Base-by-base conservation (phyloP, 2,113 vertebrate genomes). In the Sinosuthora webbiana region DNA sequence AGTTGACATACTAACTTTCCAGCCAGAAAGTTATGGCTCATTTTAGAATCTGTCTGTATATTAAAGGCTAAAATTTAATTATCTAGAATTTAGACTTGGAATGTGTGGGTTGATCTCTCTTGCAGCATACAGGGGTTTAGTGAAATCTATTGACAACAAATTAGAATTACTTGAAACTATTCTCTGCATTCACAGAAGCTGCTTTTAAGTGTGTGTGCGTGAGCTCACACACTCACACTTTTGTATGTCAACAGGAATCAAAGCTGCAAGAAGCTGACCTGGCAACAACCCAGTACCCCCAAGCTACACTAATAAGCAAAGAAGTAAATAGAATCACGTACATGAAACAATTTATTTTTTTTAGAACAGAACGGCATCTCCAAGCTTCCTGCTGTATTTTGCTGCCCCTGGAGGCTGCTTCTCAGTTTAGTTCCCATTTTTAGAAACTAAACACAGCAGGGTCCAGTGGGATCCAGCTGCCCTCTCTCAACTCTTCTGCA, bases 401-500 rank as follows among this genome's bases (percentile, higher is more conserved):
- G 90, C 96, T 94, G 90, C 94, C 93, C 71, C 90, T 95, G 94
- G 95, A 95, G 94, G 91, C 91, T 94, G 75, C 93, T 92, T 39
- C 91, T 95, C 20, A 0, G 53, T 94, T 94, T 49, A 94, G 73
- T 94, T 95, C 76, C 95, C 76, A 96, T 95, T 96, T 96, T 93
- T 95, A 96, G 96, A 93, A 95, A 81, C 88, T 77, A 55, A 96
- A 77, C 95, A 65, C 96, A 96, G 95, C 95, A 75, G 93, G 94
- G 92, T 95, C 94, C 94, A 95, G 95, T 97, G 96, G 94, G 96
- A 97, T 97, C 88, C 93, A 95, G 88, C 90, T 96, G 95, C 95
- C 93, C 95, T 96, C 73, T 91, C 83, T 96, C 90, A 96, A 81
- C 94, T 95, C 56, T 78, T 77, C 56, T 71, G 39, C 56, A 71